A percentile compares a stretch with the other conserved stretches of the same genome.
phyloP scores from a whole-genome alignment of 2,113 vertebrate genomes.

The Rhinolophus ferrumequinum region DNA sequence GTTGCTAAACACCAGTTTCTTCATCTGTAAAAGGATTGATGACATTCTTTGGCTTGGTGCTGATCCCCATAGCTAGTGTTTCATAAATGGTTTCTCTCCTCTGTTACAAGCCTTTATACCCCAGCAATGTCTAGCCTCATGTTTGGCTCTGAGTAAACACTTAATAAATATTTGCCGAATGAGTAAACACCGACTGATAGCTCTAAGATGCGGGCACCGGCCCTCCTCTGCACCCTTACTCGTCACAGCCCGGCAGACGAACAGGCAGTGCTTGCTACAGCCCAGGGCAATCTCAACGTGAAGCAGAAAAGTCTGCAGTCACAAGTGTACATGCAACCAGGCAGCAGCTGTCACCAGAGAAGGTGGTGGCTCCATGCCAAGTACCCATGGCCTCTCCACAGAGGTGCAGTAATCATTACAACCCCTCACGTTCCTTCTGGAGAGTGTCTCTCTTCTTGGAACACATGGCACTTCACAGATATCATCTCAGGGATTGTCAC shows the following conservation, averaged over 20 bases:
- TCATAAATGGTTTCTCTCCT: background rate
- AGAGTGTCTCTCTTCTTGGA: conserved; percentile 2
- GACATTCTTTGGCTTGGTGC: background rate
- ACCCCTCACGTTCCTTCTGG: conserved; percentile 34
- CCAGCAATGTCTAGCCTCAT: conserved; percentile 39
- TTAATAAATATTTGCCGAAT: conserved; percentile 68
- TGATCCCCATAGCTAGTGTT: background rate
- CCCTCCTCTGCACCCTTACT: background rate
- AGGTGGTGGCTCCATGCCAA: conserved; percentile 63
- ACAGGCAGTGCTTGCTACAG: background rate
- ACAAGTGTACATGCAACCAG: rapidly evolving
- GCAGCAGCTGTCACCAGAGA: conserved; percentile 66
- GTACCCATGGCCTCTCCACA: conserved; percentile 49
- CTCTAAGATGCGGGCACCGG: conserved; percentile 1
- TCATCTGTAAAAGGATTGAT: conserved; percentile 23
- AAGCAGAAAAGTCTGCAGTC: background rate
- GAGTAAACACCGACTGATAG: conserved; percentile 56
- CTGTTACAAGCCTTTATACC: background rate
- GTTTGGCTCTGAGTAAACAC: conserved; percentile 23
- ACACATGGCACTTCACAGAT: conserved; percentile 49
- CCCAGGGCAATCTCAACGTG: background rate
- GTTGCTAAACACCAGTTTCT: background rate
- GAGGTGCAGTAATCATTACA: conserved; percentile 27
- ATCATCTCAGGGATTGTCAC: background rate
- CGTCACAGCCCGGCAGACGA: background rate